Evolutionary conservation across 2,888 invertebrate species (phyloP), one percentile per base, ranked within the genome.

Genomic region (Flexamia atlantica): DNA sequence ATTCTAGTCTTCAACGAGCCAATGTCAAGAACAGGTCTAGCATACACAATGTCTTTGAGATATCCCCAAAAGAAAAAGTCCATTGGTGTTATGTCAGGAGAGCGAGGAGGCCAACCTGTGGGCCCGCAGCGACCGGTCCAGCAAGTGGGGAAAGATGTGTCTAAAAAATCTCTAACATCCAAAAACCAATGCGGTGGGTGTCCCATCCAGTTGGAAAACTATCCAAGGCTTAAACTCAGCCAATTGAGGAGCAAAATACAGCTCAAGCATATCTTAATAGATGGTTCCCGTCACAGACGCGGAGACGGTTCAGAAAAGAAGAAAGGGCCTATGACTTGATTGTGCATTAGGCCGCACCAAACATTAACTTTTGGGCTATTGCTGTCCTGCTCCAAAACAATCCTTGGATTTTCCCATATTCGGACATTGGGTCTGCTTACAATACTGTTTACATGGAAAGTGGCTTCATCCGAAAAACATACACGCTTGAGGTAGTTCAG

Each of bases 381-480:
- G 4, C 68, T 30, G 3, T 30, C 68, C 10, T 68, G 30, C 30
- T 68, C 68, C n/a, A 30, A 68, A 12, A 30, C 30, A 68, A 68
- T n/a, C 2, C 68, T 68, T 68, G 68, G 68, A 23, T 68, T 68
- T 68, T 68, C 30, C 68, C 68, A 68, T 17, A 68, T 68, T 68
- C 30, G 32, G 14, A 30, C 5, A 68, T 30, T 68, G 36, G n/a
- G n/a, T n/a, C n/a, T n/a, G n/a, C n/a, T n/a, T n/a, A n/a, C n/a
- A n/a, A n/a, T n/a, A n/a, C n/a, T n/a, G n/a, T n/a, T n/a, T n/a
- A n/a, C n/a, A n/a, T n/a, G n/a, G n/a, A n/a, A n/a, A n/a, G n/a
- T n/a, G n/a, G n/a, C n/a, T n/a, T n/a, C n/a, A n/a, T n/a, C n/a
- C n/a, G n/a, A n/a, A n/a, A n/a, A n/a, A n/a, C n/a, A n/a, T n/a